Conservation (phyloP, 2,888 invertebrate species). For the Drosophila birchii region DNA sequence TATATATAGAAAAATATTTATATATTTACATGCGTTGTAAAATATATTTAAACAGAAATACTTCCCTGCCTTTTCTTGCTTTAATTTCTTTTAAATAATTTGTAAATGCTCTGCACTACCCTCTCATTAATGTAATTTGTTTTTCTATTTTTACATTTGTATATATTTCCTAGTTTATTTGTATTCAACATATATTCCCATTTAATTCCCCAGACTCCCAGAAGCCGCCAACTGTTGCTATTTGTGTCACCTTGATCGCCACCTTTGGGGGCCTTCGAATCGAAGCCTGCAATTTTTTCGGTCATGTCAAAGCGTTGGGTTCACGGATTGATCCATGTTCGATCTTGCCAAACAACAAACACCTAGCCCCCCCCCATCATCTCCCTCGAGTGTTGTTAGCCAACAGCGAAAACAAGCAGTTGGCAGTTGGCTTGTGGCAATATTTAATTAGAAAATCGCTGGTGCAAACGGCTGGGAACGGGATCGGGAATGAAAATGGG, state of each 20-base stretch:
- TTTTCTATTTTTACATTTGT: neutral
- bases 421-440: conserved; percentile 64
- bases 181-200: neutral
- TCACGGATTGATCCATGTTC: conserved; percentile 40
- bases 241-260: conserved; percentile 21
- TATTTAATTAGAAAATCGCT: conserved; percentile 73
- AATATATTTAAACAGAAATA: too few species aligned
- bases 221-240: conserved; percentile 1
- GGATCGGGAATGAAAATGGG: neutral
- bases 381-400: conserved; percentile 44
- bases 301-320: conserved; percentile 28
- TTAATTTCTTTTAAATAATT: neutral
- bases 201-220: neutral
- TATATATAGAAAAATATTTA: too few species aligned
- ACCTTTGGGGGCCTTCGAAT: neutral
- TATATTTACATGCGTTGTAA: too few species aligned
- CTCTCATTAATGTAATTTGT: too few species aligned
- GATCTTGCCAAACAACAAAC: conserved; percentile 28
- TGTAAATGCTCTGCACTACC: neutral
- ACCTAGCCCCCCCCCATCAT: neutral
- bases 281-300: conserved; percentile 9
- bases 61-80: neutral
- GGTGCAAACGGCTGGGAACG: conserved; percentile 50
- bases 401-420: conserved; percentile 37
- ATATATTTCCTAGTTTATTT: neutral